Conservation (phyloP, 1,140 invertebrate genomes). For the Armadillidium nasatum region DNA sequence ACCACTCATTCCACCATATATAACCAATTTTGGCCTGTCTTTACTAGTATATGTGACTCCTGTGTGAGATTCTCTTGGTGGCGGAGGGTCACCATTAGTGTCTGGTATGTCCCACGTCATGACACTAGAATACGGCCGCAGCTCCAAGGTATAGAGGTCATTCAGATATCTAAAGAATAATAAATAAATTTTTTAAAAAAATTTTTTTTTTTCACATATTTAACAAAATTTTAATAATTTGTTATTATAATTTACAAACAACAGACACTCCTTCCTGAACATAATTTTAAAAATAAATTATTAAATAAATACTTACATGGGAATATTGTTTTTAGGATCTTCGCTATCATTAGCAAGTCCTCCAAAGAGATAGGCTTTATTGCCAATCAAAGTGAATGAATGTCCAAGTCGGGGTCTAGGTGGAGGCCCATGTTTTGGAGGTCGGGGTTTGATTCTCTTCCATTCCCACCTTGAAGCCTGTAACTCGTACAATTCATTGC, state of each 20-base stretch:
- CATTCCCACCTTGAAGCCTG: constrained; percentile 94
- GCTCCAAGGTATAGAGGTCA: constrained; percentile 83
- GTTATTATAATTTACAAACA: too few relatives aligned
- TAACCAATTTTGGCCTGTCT: constrained; percentile 74
- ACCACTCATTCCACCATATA: constrained; percentile 99
- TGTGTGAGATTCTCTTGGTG: constrained; percentile 93
- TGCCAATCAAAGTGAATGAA: constrained; percentile 93
- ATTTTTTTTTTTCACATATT: too few relatives aligned
- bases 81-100: constrained; percentile 77
- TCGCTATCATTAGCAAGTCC: constrained; percentile 96
- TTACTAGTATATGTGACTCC: constrained; percentile 84
- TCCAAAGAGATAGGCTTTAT: constrained; percentile 93
- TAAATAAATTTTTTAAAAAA: too few relatives aligned
- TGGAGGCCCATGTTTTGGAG: constrained; percentile 70
- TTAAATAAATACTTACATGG: constrained; percentile 60
- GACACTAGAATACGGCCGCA: constrained; percentile 66
- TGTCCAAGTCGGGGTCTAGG: constrained; percentile 94
- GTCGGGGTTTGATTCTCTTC: constrained; percentile 84
- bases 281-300: too few relatives aligned
- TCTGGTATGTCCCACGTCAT: constrained; percentile 80
- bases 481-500: constrained; percentile 44
- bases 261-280: too few relatives aligned
- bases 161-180: constrained; percentile 62
- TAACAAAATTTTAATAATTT: too few relatives aligned
- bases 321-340: constrained; percentile 96